Percentiles rank a stretch among this genome's conserved stretches.
Evolutionary conservation across 2,113 vertebrate genomes (phyloP).

Genomic region (Notothenia rossii): DNA sequence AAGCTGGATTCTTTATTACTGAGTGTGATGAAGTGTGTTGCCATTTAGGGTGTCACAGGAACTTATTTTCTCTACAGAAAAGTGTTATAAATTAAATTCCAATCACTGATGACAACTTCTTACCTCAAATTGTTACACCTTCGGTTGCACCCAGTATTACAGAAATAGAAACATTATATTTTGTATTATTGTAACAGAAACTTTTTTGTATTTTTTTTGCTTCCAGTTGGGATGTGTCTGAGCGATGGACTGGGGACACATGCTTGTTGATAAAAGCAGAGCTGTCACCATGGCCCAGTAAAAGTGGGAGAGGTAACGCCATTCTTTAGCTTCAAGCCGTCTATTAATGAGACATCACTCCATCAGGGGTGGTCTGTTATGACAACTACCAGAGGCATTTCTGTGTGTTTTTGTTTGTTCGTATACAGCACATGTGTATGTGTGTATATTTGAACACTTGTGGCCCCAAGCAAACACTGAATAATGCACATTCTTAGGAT

Average conservation of each 20-base stretch:
- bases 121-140: neutral
- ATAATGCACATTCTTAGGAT: slow-evolving; percentile 59
- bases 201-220: neutral
- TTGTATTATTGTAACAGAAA: slow-evolving; percentile 8
- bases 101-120: neutral
- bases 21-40: neutral
- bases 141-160: neutral
- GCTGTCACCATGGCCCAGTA: slow-evolving; percentile 52
- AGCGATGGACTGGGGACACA: neutral
- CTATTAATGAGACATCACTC: slow-evolving; percentile 77
- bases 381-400: slow-evolving; percentile 74
- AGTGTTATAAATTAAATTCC: neutral
- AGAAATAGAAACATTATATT: neutral
- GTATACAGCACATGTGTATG: slow-evolving; percentile 6
- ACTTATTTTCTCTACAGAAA: neutral
- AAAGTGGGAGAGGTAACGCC: slow-evolving; percentile 69
- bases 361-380: slow-evolving; percentile 67
- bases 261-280: slow-evolving; percentile 52
- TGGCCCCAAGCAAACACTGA: slow-evolving; percentile 57
- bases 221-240: neutral
- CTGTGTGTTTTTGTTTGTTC: slow-evolving; percentile 36
- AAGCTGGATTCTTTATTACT: neutral
- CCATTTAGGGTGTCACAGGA: neutral
- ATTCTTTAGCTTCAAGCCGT: slow-evolving; percentile 64
- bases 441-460: slow-evolving; percentile 23